Percentiles rank a stretch among this genome's conserved stretches.
phyloP scores from a whole-genome alignment of 30 jellyfish, hydroid and myxozoan genomes.

The Cassiopea andromeda region DNA sequence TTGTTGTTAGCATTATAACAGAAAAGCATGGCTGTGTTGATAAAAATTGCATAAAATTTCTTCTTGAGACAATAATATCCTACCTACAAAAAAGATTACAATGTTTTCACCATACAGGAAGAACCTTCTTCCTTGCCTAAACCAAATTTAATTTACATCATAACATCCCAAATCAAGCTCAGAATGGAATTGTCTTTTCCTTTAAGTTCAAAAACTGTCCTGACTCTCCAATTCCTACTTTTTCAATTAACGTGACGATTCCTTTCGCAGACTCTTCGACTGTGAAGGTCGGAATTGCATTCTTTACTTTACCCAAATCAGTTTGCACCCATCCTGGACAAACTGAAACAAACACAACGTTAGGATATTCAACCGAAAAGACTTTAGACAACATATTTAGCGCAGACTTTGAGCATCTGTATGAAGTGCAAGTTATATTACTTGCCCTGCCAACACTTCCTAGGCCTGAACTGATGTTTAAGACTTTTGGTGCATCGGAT shows the following conservation, averaged over 20 bases:
- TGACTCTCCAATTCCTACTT: not conserved
- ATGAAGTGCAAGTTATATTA: not conserved
- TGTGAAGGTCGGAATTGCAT: not conserved
- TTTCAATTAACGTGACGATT: not conserved
- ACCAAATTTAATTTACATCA: too few relatives aligned
- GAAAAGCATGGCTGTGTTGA: too few relatives aligned
- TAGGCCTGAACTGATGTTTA: constrained; percentile 7
- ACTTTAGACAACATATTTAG: constrained; percentile 15
- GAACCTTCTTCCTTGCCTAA: too few relatives aligned
- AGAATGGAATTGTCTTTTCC: constrained; percentile 6
- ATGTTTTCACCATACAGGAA: too few relatives aligned
- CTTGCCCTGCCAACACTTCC: constrained; percentile 3
- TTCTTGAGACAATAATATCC: too few relatives aligned
- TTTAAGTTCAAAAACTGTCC: not conserved
- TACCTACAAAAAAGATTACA: too few relatives aligned
- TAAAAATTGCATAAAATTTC: too few relatives aligned
- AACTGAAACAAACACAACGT: not conserved
- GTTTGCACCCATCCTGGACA: constrained; percentile 32
- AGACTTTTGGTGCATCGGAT: constrained; percentile 7
- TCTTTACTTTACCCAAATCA: constrained; percentile 8
- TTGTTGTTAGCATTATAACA: too few relatives aligned
- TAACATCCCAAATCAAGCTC: not conserved
- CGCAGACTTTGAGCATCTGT: constrained; percentile 14
- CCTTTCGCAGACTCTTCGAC: constrained; percentile 7
- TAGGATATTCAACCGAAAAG: not conserved